Evolutionary conservation across 2,797 vertebrate genomes (phyloP).

Genomic region (Lagorchestes hirsutus): DNA sequence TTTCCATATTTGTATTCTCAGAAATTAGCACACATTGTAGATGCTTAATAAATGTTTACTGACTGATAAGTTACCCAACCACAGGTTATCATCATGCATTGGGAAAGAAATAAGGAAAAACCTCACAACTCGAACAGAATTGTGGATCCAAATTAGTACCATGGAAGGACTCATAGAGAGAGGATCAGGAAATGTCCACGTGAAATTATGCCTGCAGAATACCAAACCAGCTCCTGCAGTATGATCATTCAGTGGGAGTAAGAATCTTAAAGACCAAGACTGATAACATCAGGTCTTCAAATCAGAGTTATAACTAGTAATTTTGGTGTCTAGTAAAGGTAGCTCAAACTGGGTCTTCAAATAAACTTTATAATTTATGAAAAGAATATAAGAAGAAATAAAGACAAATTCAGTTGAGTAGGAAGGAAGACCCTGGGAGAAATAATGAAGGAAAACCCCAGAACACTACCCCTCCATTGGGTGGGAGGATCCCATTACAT

Average conservation of each 20-base stretch:
- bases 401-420: not conserved
- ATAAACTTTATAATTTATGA: not conserved
- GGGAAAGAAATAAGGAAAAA: not conserved
- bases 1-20: not conserved
- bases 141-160: not conserved
- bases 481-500: not conserved
- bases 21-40: not conserved
- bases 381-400: not conserved
- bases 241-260: not conserved
- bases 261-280: not conserved
- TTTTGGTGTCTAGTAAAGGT: not conserved
- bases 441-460: not conserved
- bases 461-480: no score
- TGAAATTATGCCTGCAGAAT: not conserved
- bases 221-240: not conserved
- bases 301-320: not conserved
- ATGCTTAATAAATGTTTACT: not conserved
- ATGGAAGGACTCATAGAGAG: not conserved
- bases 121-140: not conserved
- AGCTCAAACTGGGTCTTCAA: not conserved
- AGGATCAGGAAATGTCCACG: not conserved
- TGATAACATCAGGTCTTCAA: not conserved
- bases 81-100: not conserved
- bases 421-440: not conserved
- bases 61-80: not conserved